These are phyloP conservation scores for Columba janthina DNA, from an alignment of 2,113 vertebrate genomes.

Conservation along the genomic window DNA sequence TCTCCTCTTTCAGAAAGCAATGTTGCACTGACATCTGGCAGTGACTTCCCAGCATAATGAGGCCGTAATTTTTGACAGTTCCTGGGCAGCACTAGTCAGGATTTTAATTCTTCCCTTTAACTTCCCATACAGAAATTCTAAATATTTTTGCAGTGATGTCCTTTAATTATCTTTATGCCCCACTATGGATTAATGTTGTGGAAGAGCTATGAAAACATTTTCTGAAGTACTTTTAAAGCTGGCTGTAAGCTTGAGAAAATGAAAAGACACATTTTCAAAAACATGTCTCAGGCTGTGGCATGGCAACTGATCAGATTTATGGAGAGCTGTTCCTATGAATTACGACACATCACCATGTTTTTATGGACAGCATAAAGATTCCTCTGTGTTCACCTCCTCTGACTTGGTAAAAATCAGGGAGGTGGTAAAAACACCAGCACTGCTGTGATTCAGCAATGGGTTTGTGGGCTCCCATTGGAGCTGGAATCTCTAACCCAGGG, in stretches of 20 bases:
- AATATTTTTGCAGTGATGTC: background rate
- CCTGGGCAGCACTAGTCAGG: background rate
- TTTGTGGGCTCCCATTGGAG: background rate
- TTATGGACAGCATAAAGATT: background rate
- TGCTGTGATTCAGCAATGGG: background rate
- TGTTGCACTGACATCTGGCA: conserved; percentile 38
- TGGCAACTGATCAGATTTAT: background rate
- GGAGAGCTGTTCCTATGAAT: background rate
- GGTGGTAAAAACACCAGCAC: background rate
- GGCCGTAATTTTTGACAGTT: conserved; percentile 1
- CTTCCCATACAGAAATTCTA: background rate
- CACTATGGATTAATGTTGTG: background rate
- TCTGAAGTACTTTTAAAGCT: background rate
- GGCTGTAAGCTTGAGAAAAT: background rate
- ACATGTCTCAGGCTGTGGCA: background rate
- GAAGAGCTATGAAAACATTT: background rate
- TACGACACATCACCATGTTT: background rate
- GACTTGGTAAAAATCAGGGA: background rate
- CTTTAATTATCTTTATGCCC: background rate
- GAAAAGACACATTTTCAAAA: background rate
- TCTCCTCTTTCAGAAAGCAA: conserved; percentile 11
- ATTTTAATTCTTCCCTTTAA: conserved; percentile 4
- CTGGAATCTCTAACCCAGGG: background rate
- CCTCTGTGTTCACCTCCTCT: background rate
- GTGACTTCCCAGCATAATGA: conserved; percentile 15